A percentile compares a stretch with the other conserved stretches of the same genome.
These are phyloP conservation scores for Oncorhynchus mykiss DNA, from an alignment of 2,113 vertebrate species.

Conservation along the genomic window DNA sequence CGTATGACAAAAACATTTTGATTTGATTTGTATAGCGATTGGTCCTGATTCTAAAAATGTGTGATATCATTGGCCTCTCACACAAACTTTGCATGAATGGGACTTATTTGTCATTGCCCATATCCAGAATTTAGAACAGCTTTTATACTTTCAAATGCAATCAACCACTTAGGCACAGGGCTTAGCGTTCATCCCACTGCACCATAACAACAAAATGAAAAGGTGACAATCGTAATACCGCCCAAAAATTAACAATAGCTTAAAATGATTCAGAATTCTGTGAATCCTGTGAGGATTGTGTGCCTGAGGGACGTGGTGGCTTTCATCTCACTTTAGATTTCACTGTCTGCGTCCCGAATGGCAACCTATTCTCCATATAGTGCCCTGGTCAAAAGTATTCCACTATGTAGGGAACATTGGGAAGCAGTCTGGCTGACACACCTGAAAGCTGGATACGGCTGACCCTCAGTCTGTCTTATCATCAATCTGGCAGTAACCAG, in stretches of 20 bases:
- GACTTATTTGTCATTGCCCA: no score
- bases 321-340: neutral
- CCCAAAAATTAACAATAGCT: neutral
- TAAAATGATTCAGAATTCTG: neutral
- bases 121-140: no score
- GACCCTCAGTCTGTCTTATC: conserved; percentile 30
- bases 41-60: no score
- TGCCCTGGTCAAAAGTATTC: no score
- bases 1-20: neutral
- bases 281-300: no score
- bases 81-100: neutral
- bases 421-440: neutral
- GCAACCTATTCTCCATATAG: no score
- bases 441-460: conserved; percentile 10
- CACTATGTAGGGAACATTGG: no score
- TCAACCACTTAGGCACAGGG: neutral
- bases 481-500: conserved; percentile 28
- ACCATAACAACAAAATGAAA: neutral
- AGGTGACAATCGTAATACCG: neutral
- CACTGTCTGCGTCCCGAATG: neutral
- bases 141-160: neutral
- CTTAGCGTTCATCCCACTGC: neutral
- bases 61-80: neutral
- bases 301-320: conserved; percentile 30
- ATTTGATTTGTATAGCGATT: no score